Conservation (phyloP, 2,888 invertebrate genomes). For the Sarcophaga caerulescens region DNA sequence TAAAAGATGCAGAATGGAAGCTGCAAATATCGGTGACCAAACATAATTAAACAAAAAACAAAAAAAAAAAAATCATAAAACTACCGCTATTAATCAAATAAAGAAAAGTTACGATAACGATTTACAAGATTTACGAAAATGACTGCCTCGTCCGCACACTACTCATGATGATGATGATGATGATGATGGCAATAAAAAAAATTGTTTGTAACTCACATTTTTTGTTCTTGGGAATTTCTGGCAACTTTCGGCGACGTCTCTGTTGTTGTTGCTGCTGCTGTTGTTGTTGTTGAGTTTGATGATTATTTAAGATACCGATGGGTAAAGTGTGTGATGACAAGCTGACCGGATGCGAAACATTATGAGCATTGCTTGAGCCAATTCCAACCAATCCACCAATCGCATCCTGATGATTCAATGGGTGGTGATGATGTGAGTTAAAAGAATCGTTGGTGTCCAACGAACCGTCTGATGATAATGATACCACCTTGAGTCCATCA, state of each 20-base stretch:
- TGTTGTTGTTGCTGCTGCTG: slow-evolving; percentile 80
- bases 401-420: slow-evolving; percentile 77
- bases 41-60: slow-evolving; percentile 67
- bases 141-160: no score
- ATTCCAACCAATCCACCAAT: slow-evolving; percentile 78
- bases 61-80: slow-evolving; percentile 61
- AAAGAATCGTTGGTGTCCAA: slow-evolving; percentile 78
- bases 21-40: slow-evolving; percentile 81
- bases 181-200: background rate
- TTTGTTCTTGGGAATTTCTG: slow-evolving; percentile 94
- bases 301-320: slow-evolving; percentile 50
- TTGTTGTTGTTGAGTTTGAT: slow-evolving; percentile 68
- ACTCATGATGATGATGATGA: background rate
- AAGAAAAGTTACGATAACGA: slow-evolving; percentile 6
- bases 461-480: slow-evolving; percentile 77
- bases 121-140: background rate
- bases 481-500: slow-evolving; percentile 80
- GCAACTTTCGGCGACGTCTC: slow-evolving; percentile 90
- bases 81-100: slow-evolving; percentile 44
- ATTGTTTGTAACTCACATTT: slow-evolving; percentile 85
- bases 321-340: slow-evolving; percentile 69
- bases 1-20: slow-evolving; percentile 84
- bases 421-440: slow-evolving; percentile 78
- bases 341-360: slow-evolving; percentile 64
- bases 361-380: slow-evolving; percentile 70